Conservation (phyloP, 2,797 vertebrate genomes). For the Oophaga sylvatica region DNA sequence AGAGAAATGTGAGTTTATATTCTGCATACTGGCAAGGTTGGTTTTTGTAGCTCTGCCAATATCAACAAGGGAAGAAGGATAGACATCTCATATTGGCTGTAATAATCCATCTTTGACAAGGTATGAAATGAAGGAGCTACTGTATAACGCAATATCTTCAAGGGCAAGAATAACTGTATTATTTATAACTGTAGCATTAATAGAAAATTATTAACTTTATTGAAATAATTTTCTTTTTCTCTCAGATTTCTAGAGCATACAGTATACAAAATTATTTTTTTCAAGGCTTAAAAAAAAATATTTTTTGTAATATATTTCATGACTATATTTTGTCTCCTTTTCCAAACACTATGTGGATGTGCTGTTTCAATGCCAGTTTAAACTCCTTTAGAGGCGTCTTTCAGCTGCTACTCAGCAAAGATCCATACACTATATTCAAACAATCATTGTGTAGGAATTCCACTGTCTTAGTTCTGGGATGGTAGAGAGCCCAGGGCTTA, state of each 20-base stretch:
- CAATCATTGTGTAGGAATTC: too few relatives aligned
- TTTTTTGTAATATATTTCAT: too few relatives aligned
- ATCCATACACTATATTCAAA: too few relatives aligned
- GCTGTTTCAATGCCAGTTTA: too few relatives aligned
- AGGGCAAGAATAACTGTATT: conserved; percentile 13
- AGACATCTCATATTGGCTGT: conserved; percentile 39
- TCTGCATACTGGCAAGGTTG: conserved; percentile 42
- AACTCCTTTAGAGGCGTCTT: too few relatives aligned
- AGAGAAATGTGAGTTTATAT: conserved; percentile 55
- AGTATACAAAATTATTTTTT: too few relatives aligned
- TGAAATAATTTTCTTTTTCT: background rate
- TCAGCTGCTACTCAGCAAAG: too few relatives aligned
- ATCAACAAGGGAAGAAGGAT: conserved; percentile 37
- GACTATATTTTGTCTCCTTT: too few relatives aligned
- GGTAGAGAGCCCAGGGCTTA: too few relatives aligned
- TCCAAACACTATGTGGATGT: too few relatives aligned
- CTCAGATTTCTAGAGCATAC: background rate
- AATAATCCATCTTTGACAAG: conserved; percentile 47
- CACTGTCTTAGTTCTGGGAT: too few relatives aligned
- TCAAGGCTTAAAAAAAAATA: too few relatives aligned
- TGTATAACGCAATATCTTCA: conserved; percentile 3
- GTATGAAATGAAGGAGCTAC: background rate
- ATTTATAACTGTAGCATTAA: background rate
- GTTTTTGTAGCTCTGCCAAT: conserved; percentile 51
- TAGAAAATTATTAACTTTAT: background rate